These are phyloP conservation scores for Metridium senile DNA, from an alignment of 92 coral and sea anemone genomes.

Conservation along the genomic window DNA sequence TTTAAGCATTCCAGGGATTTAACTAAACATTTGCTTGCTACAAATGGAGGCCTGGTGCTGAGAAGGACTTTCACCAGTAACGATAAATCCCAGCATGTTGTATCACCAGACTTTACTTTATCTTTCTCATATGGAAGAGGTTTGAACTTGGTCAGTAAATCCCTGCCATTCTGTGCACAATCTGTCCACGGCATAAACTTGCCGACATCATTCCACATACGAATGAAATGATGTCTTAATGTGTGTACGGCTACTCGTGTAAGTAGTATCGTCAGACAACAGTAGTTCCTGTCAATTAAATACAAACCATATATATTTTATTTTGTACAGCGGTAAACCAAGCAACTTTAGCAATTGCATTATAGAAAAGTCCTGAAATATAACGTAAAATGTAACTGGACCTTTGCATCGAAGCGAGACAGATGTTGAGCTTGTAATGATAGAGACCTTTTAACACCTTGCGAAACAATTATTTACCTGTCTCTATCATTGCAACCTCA, in stretches of 20 bases:
- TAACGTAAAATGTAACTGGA: no score
- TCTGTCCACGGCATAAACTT: neutral
- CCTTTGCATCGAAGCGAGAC: no score
- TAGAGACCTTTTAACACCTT: no score
- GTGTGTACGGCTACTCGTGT: conserved; percentile 2
- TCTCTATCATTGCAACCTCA: no score
- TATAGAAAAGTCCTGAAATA: no score
- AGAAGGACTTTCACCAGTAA: conserved; percentile 4
- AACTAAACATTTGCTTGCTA: neutral
- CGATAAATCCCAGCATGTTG: conserved; percentile 11
- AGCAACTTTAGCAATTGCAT: no score
- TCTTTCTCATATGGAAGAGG: conserved; percentile 10
- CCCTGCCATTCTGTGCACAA: neutral
- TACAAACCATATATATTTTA: no score
- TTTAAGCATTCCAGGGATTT: conserved; percentile 3
- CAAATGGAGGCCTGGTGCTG: neutral
- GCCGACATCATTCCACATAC: conserved; percentile 1
- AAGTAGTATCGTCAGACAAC: neutral
- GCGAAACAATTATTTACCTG: no score
- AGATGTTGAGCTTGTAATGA: no score
- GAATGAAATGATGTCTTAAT: neutral
- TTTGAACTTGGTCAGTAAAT: neutral
- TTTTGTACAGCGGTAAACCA: no score
- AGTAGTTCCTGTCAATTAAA: conserved; percentile 17
- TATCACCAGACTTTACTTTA: conserved; percentile 16